A percentile compares a stretch with the other conserved stretches of the same genome.
phyloP scores from a whole-genome alignment of 2,888 invertebrate genomes.

The Oeneis ivallda region DNA sequence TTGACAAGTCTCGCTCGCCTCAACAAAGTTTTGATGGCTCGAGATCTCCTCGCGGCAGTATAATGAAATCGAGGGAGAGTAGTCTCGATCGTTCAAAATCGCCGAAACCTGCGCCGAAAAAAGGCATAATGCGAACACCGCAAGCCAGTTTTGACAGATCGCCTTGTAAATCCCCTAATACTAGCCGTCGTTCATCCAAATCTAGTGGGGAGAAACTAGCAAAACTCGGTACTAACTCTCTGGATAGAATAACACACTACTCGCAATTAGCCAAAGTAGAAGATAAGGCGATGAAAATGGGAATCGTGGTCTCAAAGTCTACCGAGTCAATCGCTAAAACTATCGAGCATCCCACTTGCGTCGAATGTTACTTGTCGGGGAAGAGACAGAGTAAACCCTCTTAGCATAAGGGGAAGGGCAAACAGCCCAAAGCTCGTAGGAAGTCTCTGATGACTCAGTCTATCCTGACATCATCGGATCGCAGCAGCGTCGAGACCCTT shows the following conservation, averaged over 20 bases:
- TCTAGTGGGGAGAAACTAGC: slow-evolving; percentile 72
- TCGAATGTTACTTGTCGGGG: slow-evolving; percentile 86
- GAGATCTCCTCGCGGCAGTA: slow-evolving; percentile 73
- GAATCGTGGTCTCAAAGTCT: slow-evolving; percentile 80
- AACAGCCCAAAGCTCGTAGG: slow-evolving; percentile 80
- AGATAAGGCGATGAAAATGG: slow-evolving; percentile 78
- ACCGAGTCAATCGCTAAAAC: slow-evolving; percentile 79
- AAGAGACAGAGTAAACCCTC: slow-evolving; percentile 82
- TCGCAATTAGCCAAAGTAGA: slow-evolving; percentile 77
- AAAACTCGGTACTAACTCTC: slow-evolving; percentile 73
- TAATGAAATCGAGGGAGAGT: slow-evolving; percentile 75
- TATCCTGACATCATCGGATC: slow-evolving; percentile 68
- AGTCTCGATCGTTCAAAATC: slow-evolving; percentile 72
- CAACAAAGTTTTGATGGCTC: slow-evolving; percentile 80
- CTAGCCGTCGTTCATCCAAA: slow-evolving; percentile 71
- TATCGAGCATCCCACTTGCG: slow-evolving; percentile 87
- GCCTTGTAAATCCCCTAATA: slow-evolving; percentile 72
- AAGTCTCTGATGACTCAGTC: slow-evolving; percentile 64
- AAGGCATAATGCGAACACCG: slow-evolving; percentile 78
- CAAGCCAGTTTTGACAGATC: slow-evolving; percentile 77
- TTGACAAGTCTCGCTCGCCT: slow-evolving; percentile 81
- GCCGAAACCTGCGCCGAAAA: slow-evolving; percentile 75
- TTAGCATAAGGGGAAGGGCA: slow-evolving; percentile 86
- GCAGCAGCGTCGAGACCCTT: slow-evolving; percentile 73
- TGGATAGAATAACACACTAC: slow-evolving; percentile 75